Evolutionary conservation across 2,113 vertebrate species (phyloP), one percentile per base, ranked within the genome.

Genomic region (Periophthalmodon schlosseri): DNA sequence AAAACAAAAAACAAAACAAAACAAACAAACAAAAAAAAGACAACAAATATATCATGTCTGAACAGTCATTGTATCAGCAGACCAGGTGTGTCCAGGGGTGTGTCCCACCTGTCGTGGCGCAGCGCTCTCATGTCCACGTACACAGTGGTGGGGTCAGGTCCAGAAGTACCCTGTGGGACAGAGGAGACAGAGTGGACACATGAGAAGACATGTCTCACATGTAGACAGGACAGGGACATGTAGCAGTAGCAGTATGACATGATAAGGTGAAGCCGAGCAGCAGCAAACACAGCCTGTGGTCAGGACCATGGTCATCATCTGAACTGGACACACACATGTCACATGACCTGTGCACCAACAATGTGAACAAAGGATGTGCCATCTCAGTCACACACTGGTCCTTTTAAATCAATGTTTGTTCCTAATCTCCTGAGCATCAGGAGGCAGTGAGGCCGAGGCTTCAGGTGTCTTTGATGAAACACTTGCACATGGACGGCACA

Each of bases 121-220:
- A 99, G 93, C 0, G 97, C 97, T 92, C 96, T 93, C 97, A 97
- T 98, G 84, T 99, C 97, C 89, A 99, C 94, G 0, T 97, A 99
- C 56, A 99, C 97, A 0, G 97, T 99, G 11, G 97, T 99, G 77
- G 97, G 97, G 86, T 99, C 97, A 2, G 97, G 97, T 83, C 97
- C 97, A 9, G 97, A 93, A 4, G 97, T 98, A 69, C 97, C 97
- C 97, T 99, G 87, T 2, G 72, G 28, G 84, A 73, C 20, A 92
- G 75, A 88, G 61, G 39, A 11, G 1, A 44, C 7, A 83, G 49
- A 28, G 28, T 28, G 28, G 74, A 36, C 77, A 28, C 63, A 47
- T 20, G 20, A 64, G 57, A 24, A 12, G 4, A 28, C 11, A 13
- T 14, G 23, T 70, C 21, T 75, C 70, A 49, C 36, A 60, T 9